A percentile compares a stretch with the other conserved stretches of the same genome.
Evolutionary conservation across 2,797 vertebrate species (phyloP).

Genomic region (Hyperoplus lanceolatus): DNA sequence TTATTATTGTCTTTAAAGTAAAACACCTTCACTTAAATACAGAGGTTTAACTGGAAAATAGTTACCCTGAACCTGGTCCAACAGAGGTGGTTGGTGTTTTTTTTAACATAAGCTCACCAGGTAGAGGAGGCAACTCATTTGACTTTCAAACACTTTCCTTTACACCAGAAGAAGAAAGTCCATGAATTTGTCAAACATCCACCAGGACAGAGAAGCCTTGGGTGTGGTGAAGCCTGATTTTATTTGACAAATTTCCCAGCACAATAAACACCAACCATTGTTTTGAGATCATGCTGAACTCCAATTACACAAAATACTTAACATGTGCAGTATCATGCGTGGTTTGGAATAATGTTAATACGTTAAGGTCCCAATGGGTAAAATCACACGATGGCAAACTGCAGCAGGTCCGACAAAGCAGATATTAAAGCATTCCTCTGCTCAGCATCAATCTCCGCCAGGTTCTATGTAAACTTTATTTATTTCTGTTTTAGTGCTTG

Average conservation of each 20-base stretch:
- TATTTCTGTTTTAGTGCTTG: slow-evolving; percentile 55
- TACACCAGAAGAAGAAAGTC: neutral
- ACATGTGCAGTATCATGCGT: neutral
- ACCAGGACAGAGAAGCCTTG: neutral
- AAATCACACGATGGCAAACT: neutral
- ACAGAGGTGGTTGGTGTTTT: neutral
- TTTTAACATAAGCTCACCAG: neutral
- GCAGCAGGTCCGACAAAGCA: neutral
- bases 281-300: neutral
- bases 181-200: neutral
- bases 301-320: too few species aligned
- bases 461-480: slow-evolving; percentile 24
- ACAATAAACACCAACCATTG: neutral
- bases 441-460: slow-evolving; percentile 5
- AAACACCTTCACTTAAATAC: neutral
- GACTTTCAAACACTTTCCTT: slow-evolving; percentile 53
- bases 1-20: neutral
- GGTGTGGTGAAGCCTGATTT: neutral
- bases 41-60: neutral
- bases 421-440: slow-evolving; percentile 53
- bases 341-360: neutral
- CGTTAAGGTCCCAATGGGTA: neutral
- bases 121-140: slow-evolving; percentile 39
- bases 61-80: neutral
- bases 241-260: neutral